Conservation (phyloP, 2,888 invertebrate species). For the Zootermopsis nevadensis region DNA sequence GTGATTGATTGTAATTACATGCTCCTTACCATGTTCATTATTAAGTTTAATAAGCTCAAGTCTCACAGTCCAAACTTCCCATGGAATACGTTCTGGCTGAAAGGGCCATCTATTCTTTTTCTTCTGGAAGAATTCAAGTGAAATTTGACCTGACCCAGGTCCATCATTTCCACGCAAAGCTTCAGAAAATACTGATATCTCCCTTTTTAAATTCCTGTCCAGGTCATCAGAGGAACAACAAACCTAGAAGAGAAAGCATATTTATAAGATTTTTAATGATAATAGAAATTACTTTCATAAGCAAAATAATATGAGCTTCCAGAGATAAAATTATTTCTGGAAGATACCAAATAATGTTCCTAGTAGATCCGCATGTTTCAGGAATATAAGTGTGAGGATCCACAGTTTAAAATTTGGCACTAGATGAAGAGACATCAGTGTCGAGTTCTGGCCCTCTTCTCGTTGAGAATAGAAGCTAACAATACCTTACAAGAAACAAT, state of each 20-base stretch:
- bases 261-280: not conserved
- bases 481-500: no score
- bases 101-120: constrained; percentile 92
- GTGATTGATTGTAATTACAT: not conserved
- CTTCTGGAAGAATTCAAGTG: constrained; percentile 94
- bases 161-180: constrained; percentile 79
- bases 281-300: no score
- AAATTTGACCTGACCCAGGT: constrained; percentile 81
- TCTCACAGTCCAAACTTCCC: constrained; percentile 98
- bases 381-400: no score
- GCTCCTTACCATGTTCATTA: constrained; percentile 75
- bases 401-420: no score
- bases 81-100: constrained; percentile 91
- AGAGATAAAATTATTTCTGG: no score
- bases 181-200: constrained; percentile 83
- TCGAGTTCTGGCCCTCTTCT: no score
- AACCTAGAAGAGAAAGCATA: constrained; percentile 62
- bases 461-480: no score
- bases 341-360: no score
- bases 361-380: no score
- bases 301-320: no score
- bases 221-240: constrained; percentile 88
- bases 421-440: no score
- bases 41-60: constrained; percentile 88
- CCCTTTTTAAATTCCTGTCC: constrained; percentile 77